Evolutionary conservation across 2,113 vertebrate genomes (phyloP).

Genomic region (Tricholaema leucomelas): DNA sequence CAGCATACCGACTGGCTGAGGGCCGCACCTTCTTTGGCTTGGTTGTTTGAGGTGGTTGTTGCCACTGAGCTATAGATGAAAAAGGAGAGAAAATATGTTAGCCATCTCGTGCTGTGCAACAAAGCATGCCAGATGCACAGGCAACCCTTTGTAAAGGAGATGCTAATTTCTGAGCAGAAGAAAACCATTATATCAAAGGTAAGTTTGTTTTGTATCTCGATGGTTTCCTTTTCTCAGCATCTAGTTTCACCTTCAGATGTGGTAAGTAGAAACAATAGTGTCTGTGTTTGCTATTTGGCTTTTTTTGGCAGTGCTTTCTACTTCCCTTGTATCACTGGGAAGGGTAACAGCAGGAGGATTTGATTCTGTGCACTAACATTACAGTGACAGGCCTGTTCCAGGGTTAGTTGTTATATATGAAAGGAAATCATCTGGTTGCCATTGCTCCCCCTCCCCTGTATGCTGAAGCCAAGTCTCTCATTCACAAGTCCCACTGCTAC

Average conservation of each 20-base stretch:
- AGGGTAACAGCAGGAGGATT: background rate
- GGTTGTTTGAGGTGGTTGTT: constrained; percentile 87
- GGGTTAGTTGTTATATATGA: background rate
- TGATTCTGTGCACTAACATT: background rate
- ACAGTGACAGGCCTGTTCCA: background rate
- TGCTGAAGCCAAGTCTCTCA: background rate
- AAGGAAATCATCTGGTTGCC: background rate
- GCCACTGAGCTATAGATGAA: constrained; percentile 88
- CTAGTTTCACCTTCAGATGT: background rate
- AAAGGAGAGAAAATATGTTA: background rate
- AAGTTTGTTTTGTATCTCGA: background rate
- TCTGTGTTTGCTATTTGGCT: background rate
- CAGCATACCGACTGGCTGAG: constrained; percentile 94
- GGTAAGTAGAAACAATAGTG: background rate
- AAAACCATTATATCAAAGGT: background rate
- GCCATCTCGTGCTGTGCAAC: background rate
- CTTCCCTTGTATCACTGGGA: background rate
- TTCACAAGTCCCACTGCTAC: background rate
- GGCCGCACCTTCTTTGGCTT: constrained; percentile 95
- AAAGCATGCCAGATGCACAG: background rate
- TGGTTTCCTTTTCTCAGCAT: background rate
- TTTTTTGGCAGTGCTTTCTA: background rate
- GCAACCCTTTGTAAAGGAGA: background rate
- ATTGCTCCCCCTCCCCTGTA: background rate
- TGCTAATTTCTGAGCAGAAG: background rate